Conservation (phyloP, 2,888 invertebrate genomes). For the Osmoderma eremita region DNA sequence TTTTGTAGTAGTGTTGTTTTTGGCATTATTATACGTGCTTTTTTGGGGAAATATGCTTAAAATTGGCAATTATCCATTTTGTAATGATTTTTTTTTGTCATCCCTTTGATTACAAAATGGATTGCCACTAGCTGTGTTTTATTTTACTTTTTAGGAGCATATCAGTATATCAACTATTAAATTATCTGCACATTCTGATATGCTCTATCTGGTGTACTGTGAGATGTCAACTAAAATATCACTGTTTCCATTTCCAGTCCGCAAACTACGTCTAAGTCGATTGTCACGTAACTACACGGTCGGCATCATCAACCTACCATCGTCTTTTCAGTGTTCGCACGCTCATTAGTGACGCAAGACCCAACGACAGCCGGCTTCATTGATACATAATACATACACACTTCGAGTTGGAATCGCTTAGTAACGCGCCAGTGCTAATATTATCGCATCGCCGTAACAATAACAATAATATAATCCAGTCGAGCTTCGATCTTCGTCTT, state of each 20-base stretch:
- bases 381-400: slow-evolving; percentile 14
- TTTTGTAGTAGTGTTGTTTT: too few relatives aligned
- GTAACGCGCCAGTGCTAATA: slow-evolving; percentile 20
- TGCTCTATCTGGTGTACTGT: background rate
- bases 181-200: background rate
- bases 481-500: slow-evolving; percentile 44
- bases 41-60: too few relatives aligned
- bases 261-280: slow-evolving; percentile 82
- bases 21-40: too few relatives aligned
- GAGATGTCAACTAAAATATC: background rate
- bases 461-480: slow-evolving; percentile 48
- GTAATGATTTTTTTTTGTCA: too few relatives aligned
- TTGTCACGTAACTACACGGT: slow-evolving; percentile 85
- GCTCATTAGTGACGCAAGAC: slow-evolving; percentile 21
- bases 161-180: too few relatives aligned
- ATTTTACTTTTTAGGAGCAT: too few relatives aligned
- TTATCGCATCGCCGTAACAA: background rate
- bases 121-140: too few relatives aligned
- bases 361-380: background rate
- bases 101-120: too few relatives aligned
- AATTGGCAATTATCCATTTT: too few relatives aligned
- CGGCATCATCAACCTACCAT: slow-evolving; percentile 69
- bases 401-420: slow-evolving; percentile 17
- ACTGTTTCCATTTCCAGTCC: slow-evolving; percentile 68
- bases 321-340: slow-evolving; percentile 53